Evolutionary conservation across 2,797 vertebrate species (phyloP).

Genomic region (Bucorvus abyssinicus): DNA sequence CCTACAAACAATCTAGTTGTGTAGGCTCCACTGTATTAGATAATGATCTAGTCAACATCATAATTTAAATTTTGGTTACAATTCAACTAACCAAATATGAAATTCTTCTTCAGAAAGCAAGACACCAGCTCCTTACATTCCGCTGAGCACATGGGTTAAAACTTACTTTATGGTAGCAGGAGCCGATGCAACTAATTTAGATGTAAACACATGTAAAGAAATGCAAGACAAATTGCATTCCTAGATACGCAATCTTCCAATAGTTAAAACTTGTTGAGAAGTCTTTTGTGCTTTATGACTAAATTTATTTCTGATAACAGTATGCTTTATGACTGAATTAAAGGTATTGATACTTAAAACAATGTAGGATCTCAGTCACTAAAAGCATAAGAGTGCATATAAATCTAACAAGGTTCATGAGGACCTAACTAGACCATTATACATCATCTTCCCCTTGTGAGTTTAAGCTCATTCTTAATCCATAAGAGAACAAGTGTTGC

Average conservation of each 20-base stretch:
- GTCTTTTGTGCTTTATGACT: not conserved
- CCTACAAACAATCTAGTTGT: not conserved
- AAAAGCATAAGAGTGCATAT: not conserved
- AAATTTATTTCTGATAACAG: not conserved
- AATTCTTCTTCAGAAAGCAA: not conserved
- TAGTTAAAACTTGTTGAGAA: not conserved
- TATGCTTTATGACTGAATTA: not conserved
- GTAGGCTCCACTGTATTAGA: not conserved
- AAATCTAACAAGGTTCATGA: not conserved
- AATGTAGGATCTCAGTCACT: not conserved
- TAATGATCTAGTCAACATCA: not conserved
- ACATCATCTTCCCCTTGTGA: not conserved
- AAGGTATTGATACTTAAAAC: not conserved
- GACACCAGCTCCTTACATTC: not conserved
- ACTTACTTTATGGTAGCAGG: rapidly evolving
- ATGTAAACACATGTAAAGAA: not conserved
- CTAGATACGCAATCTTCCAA: not conserved
- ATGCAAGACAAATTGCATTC: not conserved
- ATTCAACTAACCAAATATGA: not conserved
- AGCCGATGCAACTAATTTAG: not conserved
- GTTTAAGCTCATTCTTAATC: not conserved
- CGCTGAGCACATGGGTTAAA: not conserved
- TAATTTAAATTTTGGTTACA: not conserved
- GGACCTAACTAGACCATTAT: not conserved
- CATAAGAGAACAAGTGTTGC: not conserved